Evolutionary conservation across 2,888 invertebrate species (phyloP).

Genomic region (Andrena marginata): DNA sequence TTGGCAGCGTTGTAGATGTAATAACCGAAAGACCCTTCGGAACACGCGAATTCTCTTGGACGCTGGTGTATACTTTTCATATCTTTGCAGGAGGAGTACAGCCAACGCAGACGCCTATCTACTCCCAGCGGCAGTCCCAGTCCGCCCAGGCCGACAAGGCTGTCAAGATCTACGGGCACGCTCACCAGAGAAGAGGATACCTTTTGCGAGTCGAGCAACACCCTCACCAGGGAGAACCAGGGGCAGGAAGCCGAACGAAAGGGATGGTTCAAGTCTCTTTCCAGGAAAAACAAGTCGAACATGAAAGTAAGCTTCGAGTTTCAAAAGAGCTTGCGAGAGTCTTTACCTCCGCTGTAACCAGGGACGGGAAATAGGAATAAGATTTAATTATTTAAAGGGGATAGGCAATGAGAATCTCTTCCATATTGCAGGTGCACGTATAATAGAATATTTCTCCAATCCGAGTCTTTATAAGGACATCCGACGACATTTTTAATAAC

Average conservation of each 20-base stretch:
- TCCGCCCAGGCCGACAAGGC: conserved; percentile 87
- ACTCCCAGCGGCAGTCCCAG: conserved; percentile 91
- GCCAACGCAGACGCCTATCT: conserved; percentile 90
- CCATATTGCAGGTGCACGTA: too few species aligned
- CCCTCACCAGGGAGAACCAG: conserved; percentile 83
- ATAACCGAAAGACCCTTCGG: too few species aligned
- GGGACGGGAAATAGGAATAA: neutral
- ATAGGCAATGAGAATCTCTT: too few species aligned
- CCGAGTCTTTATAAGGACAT: neutral
- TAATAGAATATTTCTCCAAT: neutral
- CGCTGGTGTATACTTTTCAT: conserved; percentile 35
- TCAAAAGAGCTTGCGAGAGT: neutral
- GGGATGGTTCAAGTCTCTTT: conserved; percentile 93
- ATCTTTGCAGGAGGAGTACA: conserved; percentile 87
- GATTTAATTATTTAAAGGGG: neutral
- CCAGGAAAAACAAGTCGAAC: conserved; percentile 88
- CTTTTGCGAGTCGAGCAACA: conserved; percentile 85
- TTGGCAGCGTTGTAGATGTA: too few species aligned
- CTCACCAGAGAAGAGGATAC: conserved; percentile 81
- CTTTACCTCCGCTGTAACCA: neutral
- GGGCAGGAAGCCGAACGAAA: conserved; percentile 86
- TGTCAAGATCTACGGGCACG: conserved; percentile 84
- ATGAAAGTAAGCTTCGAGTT: conserved; percentile 85
- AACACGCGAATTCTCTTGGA: too few species aligned
- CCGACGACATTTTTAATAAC: neutral